phyloP scores from a whole-genome alignment of 2,797 vertebrate genomes.

The Hipposideros larvatus region DNA sequence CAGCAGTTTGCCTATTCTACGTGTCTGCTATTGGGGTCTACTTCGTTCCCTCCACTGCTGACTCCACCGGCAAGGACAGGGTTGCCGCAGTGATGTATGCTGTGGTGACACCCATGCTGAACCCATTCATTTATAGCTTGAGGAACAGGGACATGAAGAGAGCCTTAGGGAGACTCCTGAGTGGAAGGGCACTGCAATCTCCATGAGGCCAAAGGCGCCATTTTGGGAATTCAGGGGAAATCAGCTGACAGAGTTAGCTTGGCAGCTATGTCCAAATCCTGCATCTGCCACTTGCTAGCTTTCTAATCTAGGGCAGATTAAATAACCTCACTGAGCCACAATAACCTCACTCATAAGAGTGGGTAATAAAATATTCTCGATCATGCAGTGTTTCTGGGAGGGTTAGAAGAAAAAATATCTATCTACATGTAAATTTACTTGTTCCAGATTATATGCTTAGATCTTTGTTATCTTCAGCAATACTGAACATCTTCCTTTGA shows the following conservation, averaged over 20 bases:
- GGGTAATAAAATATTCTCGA: not conserved
- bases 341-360: not conserved
- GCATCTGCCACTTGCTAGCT: not conserved
- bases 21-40: conserved; percentile 67
- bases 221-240: not conserved
- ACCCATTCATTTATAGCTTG: conserved; percentile 74
- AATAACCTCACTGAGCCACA: not conserved
- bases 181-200: not conserved
- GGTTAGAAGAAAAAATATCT: not conserved
- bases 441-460: not conserved
- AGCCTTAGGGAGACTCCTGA: conserved; percentile 58
- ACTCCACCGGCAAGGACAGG: conserved; percentile 57
- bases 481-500: not conserved
- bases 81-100: conserved; percentile 69
- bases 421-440: not conserved
- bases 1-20: conserved; percentile 69
- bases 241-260: not conserved
- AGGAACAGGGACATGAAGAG: conserved; percentile 70
- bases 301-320: not conserved
- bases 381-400: not conserved
- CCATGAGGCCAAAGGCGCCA: not conserved
- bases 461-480: not conserved
- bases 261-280: not conserved
- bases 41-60: conserved; percentile 47
- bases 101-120: conserved; percentile 71